Percentiles rank a stretch among this genome's conserved stretches.
phyloP scores from a whole-genome alignment of 1,140 invertebrate genomes.

The Lasioglossum baleicum region DNA sequence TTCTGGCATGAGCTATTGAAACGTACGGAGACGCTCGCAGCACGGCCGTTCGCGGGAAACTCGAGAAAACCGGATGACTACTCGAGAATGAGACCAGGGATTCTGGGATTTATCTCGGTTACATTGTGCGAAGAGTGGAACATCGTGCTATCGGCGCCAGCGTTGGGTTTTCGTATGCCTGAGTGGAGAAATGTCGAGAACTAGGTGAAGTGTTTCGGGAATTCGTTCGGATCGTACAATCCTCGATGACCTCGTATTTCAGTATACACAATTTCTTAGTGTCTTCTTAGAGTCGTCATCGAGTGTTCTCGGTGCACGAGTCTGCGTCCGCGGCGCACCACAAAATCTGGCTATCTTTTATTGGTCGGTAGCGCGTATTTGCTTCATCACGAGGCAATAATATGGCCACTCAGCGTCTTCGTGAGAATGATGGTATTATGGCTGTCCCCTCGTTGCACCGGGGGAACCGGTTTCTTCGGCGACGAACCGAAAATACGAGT shows the following conservation, averaged over 20 bases:
- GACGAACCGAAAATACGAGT: slow-evolving; percentile 39
- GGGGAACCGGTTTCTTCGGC: slow-evolving; percentile 63
- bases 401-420: slow-evolving; percentile 56
- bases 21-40: not conserved
- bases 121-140: no score
- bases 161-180: no score
- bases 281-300: no score
- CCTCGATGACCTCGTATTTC: no score
- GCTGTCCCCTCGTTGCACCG: slow-evolving; percentile 51
- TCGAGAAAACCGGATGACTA: not conserved
- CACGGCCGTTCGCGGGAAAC: not conserved
- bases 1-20: not conserved
- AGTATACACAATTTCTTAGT: no score
- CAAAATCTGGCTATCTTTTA: slow-evolving; percentile 67
- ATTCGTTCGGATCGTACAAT: no score
- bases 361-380: slow-evolving; percentile 64
- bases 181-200: no score
- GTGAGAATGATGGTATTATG: slow-evolving; percentile 61
- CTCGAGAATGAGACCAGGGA: not conserved
- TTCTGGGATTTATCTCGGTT: not conserved
- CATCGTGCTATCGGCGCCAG: no score
- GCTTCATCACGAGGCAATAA: slow-evolving; percentile 64
- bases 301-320: no score
- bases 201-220: no score
- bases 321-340: not conserved